Percentiles rank a stretch among this genome's conserved stretches.
phyloP scores from a whole-genome alignment of 2,888 invertebrate species.

The Eupithecia insigniata region DNA sequence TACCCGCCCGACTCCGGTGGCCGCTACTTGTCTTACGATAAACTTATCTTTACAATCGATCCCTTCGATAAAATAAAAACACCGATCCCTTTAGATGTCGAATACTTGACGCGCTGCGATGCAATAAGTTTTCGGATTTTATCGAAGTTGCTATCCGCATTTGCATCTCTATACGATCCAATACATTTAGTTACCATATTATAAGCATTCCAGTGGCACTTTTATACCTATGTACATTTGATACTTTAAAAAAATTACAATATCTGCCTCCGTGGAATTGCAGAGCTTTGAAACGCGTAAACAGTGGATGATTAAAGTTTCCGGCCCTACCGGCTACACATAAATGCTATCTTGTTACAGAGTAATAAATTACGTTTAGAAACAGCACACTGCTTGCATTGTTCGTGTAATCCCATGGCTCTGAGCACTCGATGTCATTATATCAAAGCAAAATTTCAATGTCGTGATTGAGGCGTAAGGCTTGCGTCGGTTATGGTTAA shows the following conservation, averaged over 20 bases:
- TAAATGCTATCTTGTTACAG: conserved; percentile 36
- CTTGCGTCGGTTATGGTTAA: conserved; percentile 56
- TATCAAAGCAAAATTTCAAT: conserved; percentile 64
- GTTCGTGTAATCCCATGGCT: conserved; percentile 58
- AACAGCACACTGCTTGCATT: conserved; percentile 58
- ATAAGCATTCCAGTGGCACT: conserved; percentile 72
- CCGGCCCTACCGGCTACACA: conserved; percentile 30
- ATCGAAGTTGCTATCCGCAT: conserved; percentile 73
- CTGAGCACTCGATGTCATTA: conserved; percentile 71
- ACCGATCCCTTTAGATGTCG: conserved; percentile 69
- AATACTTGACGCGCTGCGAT: conserved; percentile 76
- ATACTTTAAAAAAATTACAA: conserved; percentile 32
- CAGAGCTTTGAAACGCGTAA: conserved; percentile 32
- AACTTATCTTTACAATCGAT: conserved; percentile 83
- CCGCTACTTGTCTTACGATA: conserved; percentile 83
- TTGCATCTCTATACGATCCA: conserved; percentile 78
- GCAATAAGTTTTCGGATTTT: conserved; percentile 78
- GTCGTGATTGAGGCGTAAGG: conserved; percentile 72
- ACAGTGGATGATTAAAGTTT: conserved; percentile 36
- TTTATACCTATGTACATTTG: conserved; percentile 48
- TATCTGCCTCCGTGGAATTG: conserved; percentile 23
- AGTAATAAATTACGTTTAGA: conserved; percentile 52
- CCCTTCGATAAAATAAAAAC: conserved; percentile 80
- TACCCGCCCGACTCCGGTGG: conserved; percentile 69
- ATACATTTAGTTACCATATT: conserved; percentile 76